Conservation (phyloP, 2,113 vertebrate species). For the Orthonyx spaldingii region DNA sequence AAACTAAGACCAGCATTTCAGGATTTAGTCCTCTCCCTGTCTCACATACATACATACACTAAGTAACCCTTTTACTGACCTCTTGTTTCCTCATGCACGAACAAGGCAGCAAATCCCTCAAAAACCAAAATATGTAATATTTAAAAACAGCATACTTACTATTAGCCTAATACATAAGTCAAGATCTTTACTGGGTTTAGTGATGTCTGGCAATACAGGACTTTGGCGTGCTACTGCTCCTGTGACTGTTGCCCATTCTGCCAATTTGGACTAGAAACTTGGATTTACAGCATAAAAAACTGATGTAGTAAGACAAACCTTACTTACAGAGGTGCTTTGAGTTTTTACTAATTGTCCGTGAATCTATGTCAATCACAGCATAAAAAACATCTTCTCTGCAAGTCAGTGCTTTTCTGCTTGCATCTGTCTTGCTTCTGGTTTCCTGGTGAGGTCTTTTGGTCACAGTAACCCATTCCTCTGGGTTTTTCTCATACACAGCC, state of each 20-base stretch:
- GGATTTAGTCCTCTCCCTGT: background rate
- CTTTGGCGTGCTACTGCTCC: background rate
- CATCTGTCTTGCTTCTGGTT: background rate
- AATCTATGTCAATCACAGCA: background rate
- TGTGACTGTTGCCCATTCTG: background rate
- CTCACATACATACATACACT: fast-evolving
- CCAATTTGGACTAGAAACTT: background rate
- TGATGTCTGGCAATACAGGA: background rate
- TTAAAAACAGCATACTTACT: background rate
- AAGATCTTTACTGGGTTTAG: background rate
- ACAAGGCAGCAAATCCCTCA: background rate
- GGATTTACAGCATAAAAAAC: background rate
- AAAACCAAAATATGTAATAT: background rate
- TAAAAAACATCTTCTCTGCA: background rate
- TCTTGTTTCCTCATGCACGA: background rate
- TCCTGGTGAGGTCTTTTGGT: background rate
- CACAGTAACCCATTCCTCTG: background rate
- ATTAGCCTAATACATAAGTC: background rate
- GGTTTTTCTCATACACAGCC: background rate
- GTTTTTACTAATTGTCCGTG: background rate
- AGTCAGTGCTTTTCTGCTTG: background rate
- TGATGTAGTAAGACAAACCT: background rate
- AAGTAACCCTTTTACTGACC: background rate
- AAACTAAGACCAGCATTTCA: background rate
- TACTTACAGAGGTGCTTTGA: background rate